These are phyloP conservation scores for Argentina silus DNA, from an alignment of 2,797 vertebrate genomes.

Conservation along the genomic window DNA sequence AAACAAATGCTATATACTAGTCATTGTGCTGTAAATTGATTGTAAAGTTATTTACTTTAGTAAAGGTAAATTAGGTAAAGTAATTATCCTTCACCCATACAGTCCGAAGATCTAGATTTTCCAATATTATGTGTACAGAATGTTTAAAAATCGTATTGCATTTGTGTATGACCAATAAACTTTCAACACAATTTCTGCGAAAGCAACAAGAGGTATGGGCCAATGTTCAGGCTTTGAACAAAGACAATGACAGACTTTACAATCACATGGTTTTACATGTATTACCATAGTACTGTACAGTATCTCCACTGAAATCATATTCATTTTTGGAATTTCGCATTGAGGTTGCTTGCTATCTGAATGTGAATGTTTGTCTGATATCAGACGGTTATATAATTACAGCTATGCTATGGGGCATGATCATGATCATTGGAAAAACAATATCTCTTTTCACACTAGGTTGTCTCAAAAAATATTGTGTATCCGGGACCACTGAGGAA, in stretches of 20 bases:
- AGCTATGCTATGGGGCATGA: not conserved
- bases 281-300: not conserved
- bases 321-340: not conserved
- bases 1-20: conserved; percentile 33
- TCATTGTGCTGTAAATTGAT: conserved; percentile 55
- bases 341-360: not conserved
- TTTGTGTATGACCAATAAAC: not conserved
- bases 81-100: not conserved
- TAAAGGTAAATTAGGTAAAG: too few species aligned
- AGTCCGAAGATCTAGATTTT: not conserved
- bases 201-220: too few species aligned
- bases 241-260: too few species aligned
- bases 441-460: not conserved
- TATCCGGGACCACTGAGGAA: not conserved
- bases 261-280: too few species aligned
- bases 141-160: not conserved
- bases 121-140: not conserved
- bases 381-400: not conserved
- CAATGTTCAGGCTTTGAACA: too few species aligned
- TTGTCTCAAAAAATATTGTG: not conserved
- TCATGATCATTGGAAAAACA: conserved; percentile 1
- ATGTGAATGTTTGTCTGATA: not conserved
- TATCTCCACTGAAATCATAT: not conserved
- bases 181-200: too few species aligned
- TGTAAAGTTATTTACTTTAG: too few species aligned